Conservation (phyloP, 2,888 invertebrate genomes). For the Xylocampa areola region DNA sequence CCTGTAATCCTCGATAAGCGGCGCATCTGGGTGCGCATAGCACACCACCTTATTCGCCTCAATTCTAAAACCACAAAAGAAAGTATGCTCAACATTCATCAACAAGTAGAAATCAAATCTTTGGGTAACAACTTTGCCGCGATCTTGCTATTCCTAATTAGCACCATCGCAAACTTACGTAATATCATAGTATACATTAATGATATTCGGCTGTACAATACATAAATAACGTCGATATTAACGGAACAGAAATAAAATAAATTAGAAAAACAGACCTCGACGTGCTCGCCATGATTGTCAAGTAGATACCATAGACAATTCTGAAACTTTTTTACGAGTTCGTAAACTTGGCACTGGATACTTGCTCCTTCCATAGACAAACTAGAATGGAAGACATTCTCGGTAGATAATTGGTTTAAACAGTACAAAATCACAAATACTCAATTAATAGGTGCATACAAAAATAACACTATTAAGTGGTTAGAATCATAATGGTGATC, state of each 20-base stretch:
- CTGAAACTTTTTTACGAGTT: constrained; percentile 34
- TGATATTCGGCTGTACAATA: constrained; percentile 65
- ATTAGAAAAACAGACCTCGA: constrained; percentile 90
- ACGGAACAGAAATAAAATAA: constrained; percentile 76
- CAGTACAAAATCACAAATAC: no score
- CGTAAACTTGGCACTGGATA: constrained; percentile 38
- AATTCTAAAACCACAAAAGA: constrained; percentile 89
- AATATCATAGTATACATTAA: constrained; percentile 65
- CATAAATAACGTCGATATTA: constrained; percentile 64
- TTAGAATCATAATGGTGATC: no score
- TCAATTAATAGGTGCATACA: no score
- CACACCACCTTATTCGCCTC: constrained; percentile 95
- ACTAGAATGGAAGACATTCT: constrained; percentile 31
- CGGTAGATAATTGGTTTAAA: constrained; percentile 8
- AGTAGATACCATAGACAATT: constrained; percentile 68
- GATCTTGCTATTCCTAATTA: constrained; percentile 54
- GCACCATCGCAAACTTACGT: constrained; percentile 70
- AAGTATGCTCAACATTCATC: constrained; percentile 72
- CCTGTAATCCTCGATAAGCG: constrained; percentile 99
- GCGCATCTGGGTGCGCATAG: constrained; percentile 98
- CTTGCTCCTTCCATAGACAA: constrained; percentile 41
- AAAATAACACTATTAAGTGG: no score
- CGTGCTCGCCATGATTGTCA: constrained; percentile 91
- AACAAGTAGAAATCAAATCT: constrained; percentile 78
- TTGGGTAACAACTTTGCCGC: constrained; percentile 61